Base-by-base conservation (phyloP, 2,888 invertebrate genomes). In the Crepidodera aurea region DNA sequence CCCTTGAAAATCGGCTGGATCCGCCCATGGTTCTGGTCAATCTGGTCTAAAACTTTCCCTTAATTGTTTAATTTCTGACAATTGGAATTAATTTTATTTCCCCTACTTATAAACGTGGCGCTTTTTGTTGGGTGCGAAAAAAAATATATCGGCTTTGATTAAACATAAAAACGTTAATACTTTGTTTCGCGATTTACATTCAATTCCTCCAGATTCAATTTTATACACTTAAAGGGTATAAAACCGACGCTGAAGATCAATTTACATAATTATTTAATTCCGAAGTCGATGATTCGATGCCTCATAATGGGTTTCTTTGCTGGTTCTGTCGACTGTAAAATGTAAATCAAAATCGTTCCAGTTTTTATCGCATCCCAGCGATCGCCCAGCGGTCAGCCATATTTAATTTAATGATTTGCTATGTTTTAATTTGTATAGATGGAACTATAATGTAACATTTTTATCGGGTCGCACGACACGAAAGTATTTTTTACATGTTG, bases 231-330 rank as follows among this genome's bases (percentile, higher is more conserved):
- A 13, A 2, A 2, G 37, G 37, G 5, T 57, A 37, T 42, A 51
- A 63, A 61, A 66, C 55, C 51, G 60, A 66, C 60, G 56, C 37
- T 60, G 42, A 42, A 29, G 19, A 40, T 51, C 40, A 44, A 62
- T 63, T 66, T 66, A 63, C 63, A 66, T 66, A 63, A 63, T 63
- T 66, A 58, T 63, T 66, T 63, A 57, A 63, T 61, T 66, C 61
- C 56, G 58, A 63, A 58, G 66, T 59, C 51, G 58, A 59, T 59
- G 60, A 66, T 61, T 63, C 58, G 60, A 66, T 66, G 60, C 63
- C 65, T 60, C 62, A 63, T 66, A 63, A 66, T 66, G 58, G 63
- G 29, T 40, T 59, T 59, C 63, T 63, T 66, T 59, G 39, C 53
- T 48, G 50, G 48, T 37, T 12, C 8, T 48, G 16, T 59, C 62